These are phyloP conservation scores for Acanthornis magna DNA, from an alignment of 2,797 vertebrate genomes.

Conservation along the genomic window DNA sequence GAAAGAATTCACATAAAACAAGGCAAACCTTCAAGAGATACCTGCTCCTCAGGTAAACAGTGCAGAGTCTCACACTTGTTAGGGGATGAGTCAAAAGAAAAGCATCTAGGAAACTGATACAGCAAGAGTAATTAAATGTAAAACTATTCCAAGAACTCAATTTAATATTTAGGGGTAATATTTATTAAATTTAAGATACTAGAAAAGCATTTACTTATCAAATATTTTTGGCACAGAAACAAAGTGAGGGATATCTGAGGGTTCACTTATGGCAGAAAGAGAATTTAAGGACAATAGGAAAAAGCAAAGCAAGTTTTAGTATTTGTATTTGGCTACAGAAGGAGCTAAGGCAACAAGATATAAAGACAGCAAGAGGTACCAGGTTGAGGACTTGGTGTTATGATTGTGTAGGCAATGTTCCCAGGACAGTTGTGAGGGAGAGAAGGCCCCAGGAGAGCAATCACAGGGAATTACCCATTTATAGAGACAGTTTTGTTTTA, in stretches of 20 bases:
- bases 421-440: not conserved
- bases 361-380: not conserved
- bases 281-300: not conserved
- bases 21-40: not conserved
- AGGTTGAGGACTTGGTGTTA: conserved; percentile 14
- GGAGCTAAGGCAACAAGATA: not conserved
- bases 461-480: not conserved
- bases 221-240: not conserved
- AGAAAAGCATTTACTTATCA: not conserved
- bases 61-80: not conserved
- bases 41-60: conserved; percentile 29
- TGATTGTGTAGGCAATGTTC: not conserved
- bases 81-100: not conserved
- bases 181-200: not conserved
- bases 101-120: not conserved
- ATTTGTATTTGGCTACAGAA: conserved; percentile 3
- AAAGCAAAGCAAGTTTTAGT: not conserved
- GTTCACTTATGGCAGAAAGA: not conserved
- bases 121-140: not conserved
- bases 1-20: conserved; percentile 48
- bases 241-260: not conserved
- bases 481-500: conserved; percentile 8
- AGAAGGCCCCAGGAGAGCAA: not conserved
- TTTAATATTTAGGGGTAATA: not conserved
- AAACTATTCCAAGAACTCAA: not conserved